Evolutionary conservation across 2,113 vertebrate genomes (phyloP).

Genomic region (Ariopsis seemanni): DNA sequence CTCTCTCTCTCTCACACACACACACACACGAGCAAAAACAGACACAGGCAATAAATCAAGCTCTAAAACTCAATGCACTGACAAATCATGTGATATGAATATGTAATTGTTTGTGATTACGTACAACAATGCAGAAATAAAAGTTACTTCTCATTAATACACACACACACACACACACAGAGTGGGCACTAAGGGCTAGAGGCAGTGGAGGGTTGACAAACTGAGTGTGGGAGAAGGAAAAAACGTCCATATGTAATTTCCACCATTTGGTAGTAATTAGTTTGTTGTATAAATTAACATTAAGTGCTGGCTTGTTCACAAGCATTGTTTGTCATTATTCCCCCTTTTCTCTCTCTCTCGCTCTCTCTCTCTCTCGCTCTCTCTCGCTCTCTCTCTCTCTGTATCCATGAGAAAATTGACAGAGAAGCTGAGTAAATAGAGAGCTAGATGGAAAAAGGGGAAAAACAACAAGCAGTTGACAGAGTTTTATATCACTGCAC

Average conservation of each 20-base stretch:
- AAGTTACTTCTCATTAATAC: slow-evolving; percentile 14
- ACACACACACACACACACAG: slow-evolving; percentile 37
- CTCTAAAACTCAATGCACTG: slow-evolving; percentile 51
- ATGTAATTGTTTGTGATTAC: slow-evolving; percentile 4
- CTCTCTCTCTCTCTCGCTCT: slow-evolving; percentile 1
- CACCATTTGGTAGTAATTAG: slow-evolving; percentile 97
- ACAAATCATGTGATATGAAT: slow-evolving; percentile 25
- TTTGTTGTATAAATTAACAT: slow-evolving; percentile 99
- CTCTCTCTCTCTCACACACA: too few relatives aligned
- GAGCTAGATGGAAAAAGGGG: slow-evolving; percentile 31
- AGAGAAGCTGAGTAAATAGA: slow-evolving; percentile 29
- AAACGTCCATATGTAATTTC: slow-evolving; percentile 92
- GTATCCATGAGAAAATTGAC: slow-evolving; percentile 49
- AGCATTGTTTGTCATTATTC: slow-evolving; percentile 89
- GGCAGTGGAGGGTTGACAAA: slow-evolving; percentile 80
- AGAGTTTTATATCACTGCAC: neutral
- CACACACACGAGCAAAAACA: slow-evolving; percentile 22
- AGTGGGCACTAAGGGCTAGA: slow-evolving; percentile 64
- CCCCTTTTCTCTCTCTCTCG: neutral
- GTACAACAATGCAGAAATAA: neutral
- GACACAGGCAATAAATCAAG: slow-evolving; percentile 16
- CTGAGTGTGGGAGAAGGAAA: slow-evolving; percentile 84
- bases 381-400: neutral
- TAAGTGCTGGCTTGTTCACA: slow-evolving; percentile 86
- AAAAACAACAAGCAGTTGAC: neutral